Evolutionary conservation across 2,797 vertebrate genomes (phyloP), one percentile per base, ranked within the genome.

Genomic region (Pangasius larnaudii): DNA sequence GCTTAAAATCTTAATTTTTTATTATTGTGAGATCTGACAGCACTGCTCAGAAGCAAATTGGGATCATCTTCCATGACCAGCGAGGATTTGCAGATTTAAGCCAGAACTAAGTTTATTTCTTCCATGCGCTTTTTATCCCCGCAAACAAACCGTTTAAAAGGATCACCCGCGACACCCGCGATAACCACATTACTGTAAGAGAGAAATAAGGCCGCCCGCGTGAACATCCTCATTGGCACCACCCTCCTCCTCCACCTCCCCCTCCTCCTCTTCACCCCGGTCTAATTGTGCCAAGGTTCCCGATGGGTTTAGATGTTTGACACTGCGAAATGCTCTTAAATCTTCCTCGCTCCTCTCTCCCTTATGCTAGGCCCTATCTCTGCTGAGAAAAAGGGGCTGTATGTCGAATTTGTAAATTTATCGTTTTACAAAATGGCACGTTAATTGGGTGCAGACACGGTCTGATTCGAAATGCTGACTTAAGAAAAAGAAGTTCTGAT

Each of bases 21-120:
- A 96, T 96, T 96, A 96, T 96, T 96, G 95, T 95, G 94, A 96
- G 95, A 96, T 96, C 95, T 96, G 95, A 96, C 95, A 95, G 95
- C 93, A 93, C 93, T 95, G 95, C 95, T 96, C 94, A 95, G 96
- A 95, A 96, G 96, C 94, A 96, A 96, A 96, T 96, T 96, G 95
- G 95, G 95, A 96, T 96, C 96, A 97, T 96, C 95, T 96, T 95
- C 96, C 96, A 96, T 96, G 96, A 97, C 96, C 96, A 97, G 95
- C 94, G 95, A 97, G 96, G 96, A 97, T 96, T 96, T 96, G 94
- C 94, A 96, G 96, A 96, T 97, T 95, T 96, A 95, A 96, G 95
- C 95, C 96, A 96, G 95, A 96, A 96, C 96, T 96, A 96, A 97
- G 95, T 96, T 96, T 96, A 96, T 96, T 96, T 96, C 96, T 95